Evolutionary conservation across 2,888 invertebrate genomes (phyloP), one percentile per base, ranked within the genome.

Genomic region (Malthinus seriepunctatus): DNA sequence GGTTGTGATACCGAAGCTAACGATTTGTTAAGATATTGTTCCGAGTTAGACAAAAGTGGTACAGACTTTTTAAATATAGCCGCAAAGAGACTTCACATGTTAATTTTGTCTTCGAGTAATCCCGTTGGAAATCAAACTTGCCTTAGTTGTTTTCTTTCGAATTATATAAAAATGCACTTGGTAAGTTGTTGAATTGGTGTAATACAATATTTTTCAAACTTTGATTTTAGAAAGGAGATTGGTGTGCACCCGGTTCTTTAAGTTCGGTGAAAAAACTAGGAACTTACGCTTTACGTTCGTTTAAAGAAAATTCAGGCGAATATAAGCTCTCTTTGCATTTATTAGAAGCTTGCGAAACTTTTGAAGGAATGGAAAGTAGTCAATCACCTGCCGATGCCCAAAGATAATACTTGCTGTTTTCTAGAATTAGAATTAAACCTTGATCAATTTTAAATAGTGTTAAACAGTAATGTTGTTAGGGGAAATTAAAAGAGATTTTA

Each of bases 51-150:
- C 67, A 78, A 83, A 39, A 61, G 95, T 56, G 87, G 92, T 8
- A 81, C 84, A 1, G 85, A 89, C 63, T 80, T 97, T 57, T 77
- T 95, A 23, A 85, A 88, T 23, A 86, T 96, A 52, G 91, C 90
- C n/a, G 93, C 91, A 5, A 88, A 90, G 73, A 83, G 96, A 64
- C 78, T 96, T 60, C 86, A 87, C 74, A 83, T 87, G 44, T 86
- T 83, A 65, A 82, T 87, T 67, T 84, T 80, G 67, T 84, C 79
- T 68, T 84, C 85, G 59, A 85, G 77, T 63, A 79, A 80, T 73
- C 82, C 84, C 68, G 85, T 83, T 66, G 86, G 81, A 75, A 88
- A 86, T 80, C 88, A 91, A 69, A 81, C 81, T 57, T 80, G 87
- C 75, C 88, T 88, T 77, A 80, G 73, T 72, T 32, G 32, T 53